Conservation (phyloP, 2,888 invertebrate species). For the Luffia ferchaultella region DNA sequence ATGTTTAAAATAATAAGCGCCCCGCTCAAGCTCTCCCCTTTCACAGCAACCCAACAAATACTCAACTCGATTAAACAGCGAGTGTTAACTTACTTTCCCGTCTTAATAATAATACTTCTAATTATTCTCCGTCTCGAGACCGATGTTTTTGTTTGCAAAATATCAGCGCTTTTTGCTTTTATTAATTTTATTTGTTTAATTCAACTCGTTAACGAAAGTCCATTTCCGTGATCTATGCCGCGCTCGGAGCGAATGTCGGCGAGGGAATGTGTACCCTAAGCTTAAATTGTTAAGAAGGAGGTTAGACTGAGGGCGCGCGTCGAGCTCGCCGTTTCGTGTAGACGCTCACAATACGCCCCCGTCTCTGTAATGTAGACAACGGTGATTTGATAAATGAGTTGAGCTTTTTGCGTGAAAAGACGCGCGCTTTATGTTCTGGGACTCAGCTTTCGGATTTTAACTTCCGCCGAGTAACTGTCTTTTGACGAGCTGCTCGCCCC, state of each 20-base stretch:
- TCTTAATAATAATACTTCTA: constrained; percentile 12
- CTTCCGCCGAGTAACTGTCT: constrained; percentile 18
- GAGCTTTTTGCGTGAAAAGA: constrained; percentile 45
- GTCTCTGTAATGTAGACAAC: constrained; percentile 48
- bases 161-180: constrained; percentile 36
- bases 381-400: constrained; percentile 54
- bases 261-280: not conserved
- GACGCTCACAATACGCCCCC: constrained; percentile 42
- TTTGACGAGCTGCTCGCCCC: constrained; percentile 25
- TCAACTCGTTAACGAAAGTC: constrained; percentile 45
- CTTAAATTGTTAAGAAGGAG: not conserved
- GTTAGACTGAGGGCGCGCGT: constrained; percentile 12
- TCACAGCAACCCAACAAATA: constrained; percentile 11
- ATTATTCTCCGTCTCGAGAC: constrained; percentile 24
- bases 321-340: constrained; percentile 34
- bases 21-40: no score
- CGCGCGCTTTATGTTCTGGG: constrained; percentile 32
- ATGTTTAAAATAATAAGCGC: no score
- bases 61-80: constrained; percentile 12
- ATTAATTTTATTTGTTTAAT: constrained; percentile 48
- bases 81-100: constrained; percentile 12
- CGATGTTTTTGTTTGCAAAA: constrained; percentile 35
- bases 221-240: constrained; percentile 31
- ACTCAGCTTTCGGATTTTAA: constrained; percentile 21
- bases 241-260: not conserved